These are phyloP conservation scores for Hyalella azteca DNA, from an alignment of 2,888 invertebrate genomes.

Conservation along the genomic window DNA sequence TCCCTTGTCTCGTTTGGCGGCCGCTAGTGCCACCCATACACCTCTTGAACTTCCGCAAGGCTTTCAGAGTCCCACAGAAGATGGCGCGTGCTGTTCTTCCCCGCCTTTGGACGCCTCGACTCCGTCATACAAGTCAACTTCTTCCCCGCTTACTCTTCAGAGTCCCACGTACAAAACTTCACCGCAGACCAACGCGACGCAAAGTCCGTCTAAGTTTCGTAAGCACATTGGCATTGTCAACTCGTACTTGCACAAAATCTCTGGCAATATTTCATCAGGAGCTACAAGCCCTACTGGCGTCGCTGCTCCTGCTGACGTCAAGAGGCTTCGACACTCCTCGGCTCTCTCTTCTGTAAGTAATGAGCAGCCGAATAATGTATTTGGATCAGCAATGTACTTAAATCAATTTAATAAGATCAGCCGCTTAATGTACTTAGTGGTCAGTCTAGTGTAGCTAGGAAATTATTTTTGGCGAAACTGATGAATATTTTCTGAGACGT, in stretches of 20 bases:
- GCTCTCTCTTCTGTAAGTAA: conserved; percentile 9
- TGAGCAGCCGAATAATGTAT: no score
- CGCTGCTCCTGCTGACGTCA: background rate
- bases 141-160: no score
- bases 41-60: background rate
- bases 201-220: conserved; percentile 13
- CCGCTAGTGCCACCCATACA: conserved; percentile 3
- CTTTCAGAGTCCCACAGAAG: background rate
- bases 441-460: no score
- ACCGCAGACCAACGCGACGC: background rate
- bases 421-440: no score
- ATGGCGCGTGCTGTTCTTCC: background rate
- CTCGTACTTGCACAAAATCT: conserved; percentile 5
- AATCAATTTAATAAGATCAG: no score
- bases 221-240: conserved; percentile 7
- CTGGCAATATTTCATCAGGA: background rate
- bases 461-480: no score
- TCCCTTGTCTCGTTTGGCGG: conserved; percentile 5
- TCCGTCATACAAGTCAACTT: background rate
- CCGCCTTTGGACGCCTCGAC: conserved; percentile 1
- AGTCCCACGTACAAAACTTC: background rate
- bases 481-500: no score
- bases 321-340: conserved; percentile 31
- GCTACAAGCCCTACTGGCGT: conserved; percentile 15
- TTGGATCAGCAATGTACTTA: no score